Evolutionary conservation across 2,888 invertebrate genomes (phyloP).

Genomic region (Cremastinae sp.): DNA sequence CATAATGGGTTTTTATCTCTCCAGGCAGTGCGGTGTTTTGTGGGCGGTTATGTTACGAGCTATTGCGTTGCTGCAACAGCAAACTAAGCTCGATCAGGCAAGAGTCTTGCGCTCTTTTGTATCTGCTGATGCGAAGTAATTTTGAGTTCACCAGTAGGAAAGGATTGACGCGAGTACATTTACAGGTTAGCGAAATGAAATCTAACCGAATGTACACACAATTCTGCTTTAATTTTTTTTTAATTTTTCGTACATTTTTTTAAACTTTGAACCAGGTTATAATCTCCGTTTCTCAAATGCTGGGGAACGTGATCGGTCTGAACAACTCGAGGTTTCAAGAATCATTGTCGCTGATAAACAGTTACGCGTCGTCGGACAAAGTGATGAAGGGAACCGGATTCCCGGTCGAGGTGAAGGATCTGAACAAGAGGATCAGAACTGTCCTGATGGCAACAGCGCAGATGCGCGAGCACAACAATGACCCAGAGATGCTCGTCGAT

Average conservation of each 20-base stretch:
- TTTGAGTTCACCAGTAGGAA: slow-evolving; percentile 93
- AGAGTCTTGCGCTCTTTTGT: slow-evolving; percentile 95
- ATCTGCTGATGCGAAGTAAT: slow-evolving; percentile 95
- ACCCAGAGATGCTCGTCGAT: slow-evolving; percentile 95
- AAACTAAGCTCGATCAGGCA: slow-evolving; percentile 91
- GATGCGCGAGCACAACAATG: slow-evolving; percentile 93
- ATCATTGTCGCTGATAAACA: slow-evolving; percentile 94
- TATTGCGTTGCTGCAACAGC: slow-evolving; percentile 92
- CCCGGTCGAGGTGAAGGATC: slow-evolving; percentile 94
- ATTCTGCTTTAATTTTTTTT: slow-evolving; percentile 33
- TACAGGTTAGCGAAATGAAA: slow-evolving; percentile 84
- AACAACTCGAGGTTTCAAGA: slow-evolving; percentile 98
- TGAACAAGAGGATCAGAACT: slow-evolving; percentile 95
- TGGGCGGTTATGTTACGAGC: slow-evolving; percentile 90
- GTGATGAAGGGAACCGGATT: slow-evolving; percentile 96
- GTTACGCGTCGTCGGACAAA: slow-evolving; percentile 95
- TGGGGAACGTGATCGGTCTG: slow-evolving; percentile 93
- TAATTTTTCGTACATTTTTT: too few species aligned
- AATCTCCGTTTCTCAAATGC: slow-evolving; percentile 96
- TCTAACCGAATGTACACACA: background rate
- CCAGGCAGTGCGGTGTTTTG: slow-evolving; percentile 89
- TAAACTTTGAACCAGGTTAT: slow-evolving; percentile 87
- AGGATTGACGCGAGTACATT: slow-evolving; percentile 92
- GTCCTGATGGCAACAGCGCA: slow-evolving; percentile 97
- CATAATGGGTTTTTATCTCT: slow-evolving; percentile 25